Evolutionary conservation across 2,113 vertebrate genomes (phyloP).

Genomic region (Myotis yumanensis): DNA sequence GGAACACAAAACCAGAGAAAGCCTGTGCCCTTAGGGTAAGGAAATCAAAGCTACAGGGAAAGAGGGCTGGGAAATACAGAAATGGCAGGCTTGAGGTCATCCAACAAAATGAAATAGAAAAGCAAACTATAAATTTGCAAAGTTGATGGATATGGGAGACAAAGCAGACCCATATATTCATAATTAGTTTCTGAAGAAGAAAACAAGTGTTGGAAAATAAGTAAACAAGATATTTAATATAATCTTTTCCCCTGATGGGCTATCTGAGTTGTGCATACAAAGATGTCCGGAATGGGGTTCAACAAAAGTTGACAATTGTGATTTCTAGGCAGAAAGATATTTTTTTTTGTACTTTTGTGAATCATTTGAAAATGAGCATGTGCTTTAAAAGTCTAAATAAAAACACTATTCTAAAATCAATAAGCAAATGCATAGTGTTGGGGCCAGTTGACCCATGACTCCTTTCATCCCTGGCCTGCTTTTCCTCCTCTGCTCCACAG

Average conservation of each 20-base stretch:
- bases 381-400: constrained; percentile 16
- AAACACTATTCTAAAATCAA: constrained; percentile 6
- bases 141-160: neutral
- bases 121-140: neutral
- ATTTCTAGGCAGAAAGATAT: constrained; percentile 14
- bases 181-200: constrained; percentile 16
- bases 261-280: neutral
- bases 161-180: neutral
- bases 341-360: neutral
- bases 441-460: neutral
- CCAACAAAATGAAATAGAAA: neutral
- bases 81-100: neutral
- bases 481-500: neutral
- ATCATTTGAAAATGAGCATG: neutral
- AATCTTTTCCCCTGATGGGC: neutral
- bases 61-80: neutral
- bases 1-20: neutral
- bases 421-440: neutral
- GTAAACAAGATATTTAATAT: neutral
- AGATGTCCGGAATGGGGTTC: neutral
- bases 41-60: neutral
- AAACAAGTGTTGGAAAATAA: neutral
- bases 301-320: neutral
- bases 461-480: neutral
- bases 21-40: neutral